Evolutionary conservation across 2,888 invertebrate species (phyloP), one percentile per base, ranked within the genome.

Genomic region (Lasioglossum zephyrum): DNA sequence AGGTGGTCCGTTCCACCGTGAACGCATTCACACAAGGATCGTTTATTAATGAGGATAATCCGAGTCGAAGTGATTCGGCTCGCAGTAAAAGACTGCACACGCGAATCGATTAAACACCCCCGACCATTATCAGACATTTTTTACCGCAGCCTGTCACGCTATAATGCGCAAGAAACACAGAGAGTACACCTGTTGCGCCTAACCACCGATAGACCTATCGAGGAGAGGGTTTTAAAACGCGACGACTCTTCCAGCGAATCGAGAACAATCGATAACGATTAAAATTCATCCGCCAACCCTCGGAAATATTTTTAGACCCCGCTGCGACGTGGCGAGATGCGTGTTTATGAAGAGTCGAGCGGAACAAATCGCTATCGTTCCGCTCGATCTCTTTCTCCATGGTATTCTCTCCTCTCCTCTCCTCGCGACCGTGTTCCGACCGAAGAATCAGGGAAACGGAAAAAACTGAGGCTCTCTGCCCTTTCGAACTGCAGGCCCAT

Each of bases 181-280:
- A 85, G 88, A 84, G 76, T 91, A 82, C 91, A 91, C 92, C 90
- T 91, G 90, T 91, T 91, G 90, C 90, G 73, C 81, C 77, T 26
- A 81, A 81, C 87, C 87, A 85, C 86, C 89, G 87, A 88, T 88
- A 89, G 89, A 90, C 84, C 90, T 88, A 88, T 88, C 87, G 82
- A 81, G 63, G 6, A 81, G 72, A 82, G 85, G 77, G 79, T 85
- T 86, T 89, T 88, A 80, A 82, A 85, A 79, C 66, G 39, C 79
- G 85, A 80, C 76, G 69, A 63, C 75, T 57, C 63, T 53, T 16
- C 49, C 66, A 13, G 13, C 69, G 73, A 73, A 75, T 81, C 81
- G 73, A 73, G 84, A 73, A 77, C 81, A 81, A 79, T 85, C 73
- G 57, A 70, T 85, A 77, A 77, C 80, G 73, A 77, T 85, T 72